Evolutionary conservation across 2,797 vertebrate genomes (phyloP), one percentile per base, ranked within the genome.

Genomic region (Sardinella longiceps): DNA sequence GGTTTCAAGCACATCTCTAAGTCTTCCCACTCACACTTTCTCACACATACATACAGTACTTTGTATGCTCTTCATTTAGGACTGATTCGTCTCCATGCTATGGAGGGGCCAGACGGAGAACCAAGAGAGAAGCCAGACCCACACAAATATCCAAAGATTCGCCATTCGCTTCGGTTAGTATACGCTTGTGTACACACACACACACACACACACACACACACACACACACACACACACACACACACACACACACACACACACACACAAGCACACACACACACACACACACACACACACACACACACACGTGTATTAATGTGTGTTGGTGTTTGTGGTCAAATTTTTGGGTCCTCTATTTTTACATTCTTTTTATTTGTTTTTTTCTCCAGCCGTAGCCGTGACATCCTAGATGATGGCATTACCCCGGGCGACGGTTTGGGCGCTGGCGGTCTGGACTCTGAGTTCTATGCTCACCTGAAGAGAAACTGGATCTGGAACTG

Each of bases 401-500:
- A 97, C 15, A 94, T 97, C 7, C 87, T 95, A 0, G 97, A 99
- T 25, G 95, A 97, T 45, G 97, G 97, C 0, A 88, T 91, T 0
- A 94, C 96, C 84, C 98, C 98, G 0, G 98, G 98, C 50, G 97
- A 99, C 0, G 94, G 96, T 2, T 90, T 95, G 87, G 98, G 98
- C 74, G 98, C 98, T 0, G 98, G 94, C 0, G 98, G 98, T 2
- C 93, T 99, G 33, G 95, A 99, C 91, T 99, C 97, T 7, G 96
- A 96, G 53, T 98, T 99, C 89, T 99, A 97, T 5, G 94, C 92
- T 48, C 98, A 99, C 88, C 93, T 99, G 2, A 99, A 99, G 89
- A 96, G 98, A 30, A 99, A 99, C 84, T 99, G 98, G 98, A 92
- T 97, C 86, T 99, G 98, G 98, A 99, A 97, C 83, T 98, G 95